Evolutionary conservation across 2,888 invertebrate species (phyloP).

Genomic region (Xanthia icteritia): DNA sequence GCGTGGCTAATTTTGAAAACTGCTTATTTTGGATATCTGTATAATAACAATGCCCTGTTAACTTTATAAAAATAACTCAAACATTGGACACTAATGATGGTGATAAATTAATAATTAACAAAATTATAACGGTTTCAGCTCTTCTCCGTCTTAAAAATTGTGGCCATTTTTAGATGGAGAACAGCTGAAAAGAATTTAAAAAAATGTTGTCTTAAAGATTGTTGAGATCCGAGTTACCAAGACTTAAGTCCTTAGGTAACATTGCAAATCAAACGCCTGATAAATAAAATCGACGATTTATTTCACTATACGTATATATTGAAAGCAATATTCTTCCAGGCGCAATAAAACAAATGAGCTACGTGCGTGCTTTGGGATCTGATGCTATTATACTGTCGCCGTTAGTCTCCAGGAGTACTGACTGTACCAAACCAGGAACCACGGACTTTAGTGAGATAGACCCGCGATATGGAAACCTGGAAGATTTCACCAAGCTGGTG

Average conservation of each 20-base stretch:
- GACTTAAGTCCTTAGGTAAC: too few relatives aligned
- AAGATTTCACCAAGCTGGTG: slow-evolving; percentile 91
- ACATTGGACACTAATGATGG: too few relatives aligned
- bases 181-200: too few relatives aligned
- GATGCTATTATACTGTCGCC: slow-evolving; percentile 86
- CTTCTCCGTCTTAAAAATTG: too few relatives aligned
- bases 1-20: not conserved
- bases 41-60: too few relatives aligned
- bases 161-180: too few relatives aligned
- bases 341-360: slow-evolving; percentile 82
- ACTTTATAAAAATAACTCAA: too few relatives aligned
- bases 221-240: too few relatives aligned
- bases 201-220: too few relatives aligned
- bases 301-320: not conserved
- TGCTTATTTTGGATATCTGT: not conserved
- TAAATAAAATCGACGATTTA: not conserved
- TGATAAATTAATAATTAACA: too few relatives aligned
- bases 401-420: slow-evolving; percentile 78
- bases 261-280: not conserved
- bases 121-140: too few relatives aligned
- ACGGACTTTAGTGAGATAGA: slow-evolving; percentile 93
- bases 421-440: slow-evolving; percentile 95
- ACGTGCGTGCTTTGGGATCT: slow-evolving; percentile 83
- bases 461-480: slow-evolving; percentile 92
- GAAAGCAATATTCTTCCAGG: slow-evolving; percentile 71